Percentiles rank a stretch among this genome's conserved stretches.
These are phyloP conservation scores for Bambusicola thoracicus DNA, from an alignment of 2,113 vertebrate species.

Conservation along the genomic window DNA sequence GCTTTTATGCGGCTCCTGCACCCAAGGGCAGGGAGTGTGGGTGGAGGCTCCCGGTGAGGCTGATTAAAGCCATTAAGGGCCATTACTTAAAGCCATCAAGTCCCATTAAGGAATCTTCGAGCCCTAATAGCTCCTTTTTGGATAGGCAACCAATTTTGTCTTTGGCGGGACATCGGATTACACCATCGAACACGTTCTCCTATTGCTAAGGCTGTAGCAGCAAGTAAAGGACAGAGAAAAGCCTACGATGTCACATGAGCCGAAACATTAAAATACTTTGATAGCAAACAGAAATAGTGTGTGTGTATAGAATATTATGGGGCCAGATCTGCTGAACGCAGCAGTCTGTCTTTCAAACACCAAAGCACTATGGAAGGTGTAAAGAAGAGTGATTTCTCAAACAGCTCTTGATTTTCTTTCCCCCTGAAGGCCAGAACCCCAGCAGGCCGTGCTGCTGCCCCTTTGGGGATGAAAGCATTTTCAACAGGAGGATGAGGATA, in stretches of 20 bases:
- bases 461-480: not conserved
- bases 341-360: not conserved
- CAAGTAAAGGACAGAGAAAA: not conserved
- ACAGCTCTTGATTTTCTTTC: not conserved
- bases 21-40: not conserved
- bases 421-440: not conserved
- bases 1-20: not conserved
- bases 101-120: not conserved
- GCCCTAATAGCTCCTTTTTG: not conserved
- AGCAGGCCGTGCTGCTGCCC: fast-evolving
- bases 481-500: not conserved
- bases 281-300: fast-evolving
- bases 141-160: not conserved
- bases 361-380: not conserved
- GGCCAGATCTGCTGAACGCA: not conserved
- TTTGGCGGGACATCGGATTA: fast-evolving
- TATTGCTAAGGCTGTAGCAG: not conserved
- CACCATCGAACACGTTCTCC: not conserved
- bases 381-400: not conserved
- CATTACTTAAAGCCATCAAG: not conserved
- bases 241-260: not conserved
- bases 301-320: not conserved
- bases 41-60: not conserved
- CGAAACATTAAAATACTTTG: not conserved
- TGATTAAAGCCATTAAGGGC: not conserved